These are phyloP conservation scores for Phocoena phocoena DNA, from an alignment of 2,113 vertebrate species.

Conservation along the genomic window DNA sequence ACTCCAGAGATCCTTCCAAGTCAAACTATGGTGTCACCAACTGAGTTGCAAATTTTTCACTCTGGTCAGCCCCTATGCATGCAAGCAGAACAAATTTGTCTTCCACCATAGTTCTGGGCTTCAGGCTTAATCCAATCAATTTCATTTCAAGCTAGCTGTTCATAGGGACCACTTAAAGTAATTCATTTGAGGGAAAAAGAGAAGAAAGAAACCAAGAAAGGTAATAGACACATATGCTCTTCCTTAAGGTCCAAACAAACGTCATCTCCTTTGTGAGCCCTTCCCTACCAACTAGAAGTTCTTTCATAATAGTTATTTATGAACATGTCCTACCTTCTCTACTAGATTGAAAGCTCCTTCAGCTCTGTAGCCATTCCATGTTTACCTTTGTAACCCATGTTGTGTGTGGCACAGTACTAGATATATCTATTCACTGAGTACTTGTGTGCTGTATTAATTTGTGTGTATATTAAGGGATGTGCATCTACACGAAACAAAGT, in stretches of 20 bases:
- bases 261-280: not conserved
- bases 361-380: not conserved
- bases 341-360: not conserved
- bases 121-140: not conserved
- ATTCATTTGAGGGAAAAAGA: constrained; percentile 23
- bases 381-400: not conserved
- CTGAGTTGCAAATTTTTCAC: not conserved
- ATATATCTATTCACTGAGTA: not conserved
- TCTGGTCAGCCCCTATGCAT: not conserved
- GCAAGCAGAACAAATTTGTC: not conserved
- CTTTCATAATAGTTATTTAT: not conserved
- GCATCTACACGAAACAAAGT: not conserved
- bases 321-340: not conserved
- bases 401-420: not conserved
- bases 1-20: not conserved
- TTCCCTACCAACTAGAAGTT: not conserved
- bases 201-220: not conserved
- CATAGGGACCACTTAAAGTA: not conserved
- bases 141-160: not conserved
- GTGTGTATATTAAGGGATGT: not conserved
- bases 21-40: not conserved
- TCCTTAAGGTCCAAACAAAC: constrained; percentile 36
- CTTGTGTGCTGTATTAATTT: not conserved
- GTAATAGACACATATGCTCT: not conserved
- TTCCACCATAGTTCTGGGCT: not conserved